Conservation (phyloP, 2,113 vertebrate species). For the Macaca mulatta region DNA sequence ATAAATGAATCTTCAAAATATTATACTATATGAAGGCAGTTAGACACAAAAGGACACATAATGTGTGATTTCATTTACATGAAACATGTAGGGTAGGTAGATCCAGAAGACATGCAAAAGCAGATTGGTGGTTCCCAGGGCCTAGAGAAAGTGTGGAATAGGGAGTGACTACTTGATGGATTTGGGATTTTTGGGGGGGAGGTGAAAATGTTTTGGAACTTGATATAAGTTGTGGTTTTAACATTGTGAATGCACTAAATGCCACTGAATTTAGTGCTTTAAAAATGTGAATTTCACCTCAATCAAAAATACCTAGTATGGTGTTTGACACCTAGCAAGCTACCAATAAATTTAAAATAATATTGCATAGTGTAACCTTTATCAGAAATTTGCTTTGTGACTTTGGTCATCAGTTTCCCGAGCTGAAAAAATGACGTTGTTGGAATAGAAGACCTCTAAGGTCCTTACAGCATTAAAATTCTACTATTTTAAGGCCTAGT, state of each 20-base stretch:
- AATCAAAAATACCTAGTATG: not conserved
- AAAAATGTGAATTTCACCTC: not conserved
- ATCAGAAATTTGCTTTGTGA: not conserved
- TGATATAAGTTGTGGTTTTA: not conserved
- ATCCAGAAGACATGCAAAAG: too few relatives aligned
- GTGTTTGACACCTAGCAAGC: not conserved
- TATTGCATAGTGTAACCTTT: not conserved
- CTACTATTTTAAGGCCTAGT: not conserved
- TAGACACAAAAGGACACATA: not conserved
- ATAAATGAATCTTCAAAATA: not conserved
- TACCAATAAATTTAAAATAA: not conserved
- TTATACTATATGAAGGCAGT: not conserved
- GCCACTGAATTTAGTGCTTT: not conserved
- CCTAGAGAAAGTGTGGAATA: not conserved
- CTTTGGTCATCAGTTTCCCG: not conserved
- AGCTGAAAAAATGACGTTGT: not conserved
- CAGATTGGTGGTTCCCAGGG: too few relatives aligned
- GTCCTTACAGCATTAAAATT: not conserved
- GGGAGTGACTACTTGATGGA: not conserved
- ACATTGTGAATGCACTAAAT: not conserved
- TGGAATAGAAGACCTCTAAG: not conserved
- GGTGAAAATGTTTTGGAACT: not conserved
- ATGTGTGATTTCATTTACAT: too few relatives aligned
- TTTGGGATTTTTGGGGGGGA: not conserved
- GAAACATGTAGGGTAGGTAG: too few relatives aligned